Evolutionary conservation across 2,888 invertebrate species (phyloP).

Genomic region (Drosophila mayaguana): DNA sequence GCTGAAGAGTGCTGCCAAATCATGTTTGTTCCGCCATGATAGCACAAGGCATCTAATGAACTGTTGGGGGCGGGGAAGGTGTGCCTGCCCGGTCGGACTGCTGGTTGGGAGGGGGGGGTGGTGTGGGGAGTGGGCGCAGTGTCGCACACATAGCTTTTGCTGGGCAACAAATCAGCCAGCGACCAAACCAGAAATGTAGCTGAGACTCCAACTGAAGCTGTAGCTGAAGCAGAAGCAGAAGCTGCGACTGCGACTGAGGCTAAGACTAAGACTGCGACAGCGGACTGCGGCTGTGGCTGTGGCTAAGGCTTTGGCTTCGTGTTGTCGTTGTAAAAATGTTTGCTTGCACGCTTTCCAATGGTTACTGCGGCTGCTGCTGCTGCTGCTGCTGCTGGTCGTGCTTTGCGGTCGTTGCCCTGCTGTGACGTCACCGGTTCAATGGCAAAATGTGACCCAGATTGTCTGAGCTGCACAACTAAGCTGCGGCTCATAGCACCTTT

Average conservation of each 20-base stretch:
- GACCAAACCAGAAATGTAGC: constrained; percentile 78
- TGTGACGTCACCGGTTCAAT: constrained; percentile 86
- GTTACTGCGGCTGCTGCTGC: constrained; percentile 63
- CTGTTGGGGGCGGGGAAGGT: constrained; percentile 68
- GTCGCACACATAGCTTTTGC: constrained; percentile 63
- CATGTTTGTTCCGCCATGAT: constrained; percentile 83
- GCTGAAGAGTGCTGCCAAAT: constrained; percentile 70
- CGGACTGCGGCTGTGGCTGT: constrained; percentile 38
- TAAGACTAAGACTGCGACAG: constrained; percentile 32
- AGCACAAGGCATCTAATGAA: constrained; percentile 80
- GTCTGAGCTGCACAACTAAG: constrained; percentile 84
- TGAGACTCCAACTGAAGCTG: constrained; percentile 43
- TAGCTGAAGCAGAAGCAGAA: constrained; percentile 6
- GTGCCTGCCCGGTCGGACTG: constrained; percentile 18
- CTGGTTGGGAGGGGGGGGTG: constrained; percentile 2
- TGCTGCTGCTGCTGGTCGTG: constrained; percentile 72
- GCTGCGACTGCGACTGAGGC: constrained; percentile 43
- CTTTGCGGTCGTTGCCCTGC: constrained; percentile 84
- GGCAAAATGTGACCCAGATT: constrained; percentile 86
- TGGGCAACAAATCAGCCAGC: constrained; percentile 80
- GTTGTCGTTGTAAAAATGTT: constrained; percentile 79
- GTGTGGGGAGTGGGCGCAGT: constrained; percentile 40
- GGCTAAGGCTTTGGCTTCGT: constrained; percentile 54
- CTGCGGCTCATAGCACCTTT: constrained; percentile 60
- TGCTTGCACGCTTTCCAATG: constrained; percentile 80